Evolutionary conservation across 1,140 invertebrate species (phyloP), one percentile per base, ranked within the genome.

Genomic region (Melitaea cinxia): DNA sequence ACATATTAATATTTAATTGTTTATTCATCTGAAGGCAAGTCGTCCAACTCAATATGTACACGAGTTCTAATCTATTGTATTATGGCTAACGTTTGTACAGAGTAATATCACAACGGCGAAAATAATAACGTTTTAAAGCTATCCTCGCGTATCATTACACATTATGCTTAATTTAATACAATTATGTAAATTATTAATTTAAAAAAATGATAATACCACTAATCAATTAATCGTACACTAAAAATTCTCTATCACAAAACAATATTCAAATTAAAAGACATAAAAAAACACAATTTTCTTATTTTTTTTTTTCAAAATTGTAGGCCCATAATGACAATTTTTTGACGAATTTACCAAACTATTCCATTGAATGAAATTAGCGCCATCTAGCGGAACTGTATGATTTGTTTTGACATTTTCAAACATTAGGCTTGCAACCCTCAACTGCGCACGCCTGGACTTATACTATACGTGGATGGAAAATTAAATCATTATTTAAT

Each of bases 81-180:
- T 77, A 82, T 77, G 73, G 75, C 82, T 83, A 80, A 82, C 61
- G 33, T 86, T 83, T 86, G 82, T 87, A 87, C 84, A 87, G 68
- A 71, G 69, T 74, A 83, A 77, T 86, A 87, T 87, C 82, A 87
- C 84, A 83, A 82, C 68, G 73, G 80, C 77, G 59, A 85, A 87
- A 75, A 73, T 76, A 86, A 84, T 72, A 75, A 80, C 63, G 24
- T 64, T 71, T 80, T 85, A 83, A 86, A 84, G 79, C 83, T 81
- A 82, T 77, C 50, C 64, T 63, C 42, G 60, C 47, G 21, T 65
- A 68, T 28, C 33, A 60, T 28, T 64, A 67, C 52, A 59, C 59
- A 39, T 67, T 65, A 62, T 60, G 17, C 33, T 47, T 30, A 49
- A 26, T 30, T 45, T 50, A 37, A 45, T 45, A 45, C 39, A 45